These are phyloP conservation scores for Lutjanus erythropterus DNA, from an alignment of 2,113 vertebrate genomes.

Conservation along the genomic window DNA sequence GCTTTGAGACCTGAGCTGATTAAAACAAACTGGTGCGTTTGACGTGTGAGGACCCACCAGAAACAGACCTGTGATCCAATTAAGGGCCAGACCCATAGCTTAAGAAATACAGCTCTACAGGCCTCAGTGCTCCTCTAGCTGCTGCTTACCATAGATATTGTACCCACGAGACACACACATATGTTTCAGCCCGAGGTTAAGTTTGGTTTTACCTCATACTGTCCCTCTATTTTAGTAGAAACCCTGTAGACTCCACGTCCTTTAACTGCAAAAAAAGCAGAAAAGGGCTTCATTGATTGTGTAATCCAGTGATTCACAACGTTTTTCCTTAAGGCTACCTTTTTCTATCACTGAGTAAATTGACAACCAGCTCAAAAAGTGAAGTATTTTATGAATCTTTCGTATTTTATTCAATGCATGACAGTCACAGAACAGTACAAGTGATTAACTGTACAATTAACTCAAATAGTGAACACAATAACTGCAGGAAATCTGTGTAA, in stretches of 20 bases:
- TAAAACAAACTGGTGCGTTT: slow-evolving; percentile 78
- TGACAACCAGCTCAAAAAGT: too few species aligned
- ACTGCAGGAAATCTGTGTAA: too few species aligned
- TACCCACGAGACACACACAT: slow-evolving; percentile 43
- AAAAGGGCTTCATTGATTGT: background rate
- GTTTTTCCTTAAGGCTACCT: too few species aligned
- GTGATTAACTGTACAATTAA: too few species aligned
- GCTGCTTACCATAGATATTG: slow-evolving; percentile 49
- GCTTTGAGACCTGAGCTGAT: slow-evolving; percentile 77
- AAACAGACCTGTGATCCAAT: slow-evolving; percentile 78
- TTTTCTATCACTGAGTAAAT: too few species aligned
- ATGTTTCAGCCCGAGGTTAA: slow-evolving; percentile 44
- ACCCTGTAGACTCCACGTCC: background rate
- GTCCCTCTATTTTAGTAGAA: slow-evolving; percentile 20
- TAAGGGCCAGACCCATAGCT: slow-evolving; percentile 60
- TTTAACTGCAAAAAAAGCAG: background rate
- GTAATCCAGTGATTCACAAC: too few species aligned
- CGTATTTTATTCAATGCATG: too few species aligned
- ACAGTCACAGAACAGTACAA: too few species aligned
- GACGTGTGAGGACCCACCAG: slow-evolving; percentile 78
- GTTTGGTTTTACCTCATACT: slow-evolving; percentile 28
- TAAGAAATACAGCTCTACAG: slow-evolving; percentile 60
- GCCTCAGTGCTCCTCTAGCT: slow-evolving; percentile 30
- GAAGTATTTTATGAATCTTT: too few species aligned
- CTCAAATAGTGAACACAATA: too few species aligned